Percentiles rank a stretch among this genome's conserved stretches.
phyloP scores from a whole-genome alignment of 2,888 invertebrate species.

The Auanema freiburgensis region DNA sequence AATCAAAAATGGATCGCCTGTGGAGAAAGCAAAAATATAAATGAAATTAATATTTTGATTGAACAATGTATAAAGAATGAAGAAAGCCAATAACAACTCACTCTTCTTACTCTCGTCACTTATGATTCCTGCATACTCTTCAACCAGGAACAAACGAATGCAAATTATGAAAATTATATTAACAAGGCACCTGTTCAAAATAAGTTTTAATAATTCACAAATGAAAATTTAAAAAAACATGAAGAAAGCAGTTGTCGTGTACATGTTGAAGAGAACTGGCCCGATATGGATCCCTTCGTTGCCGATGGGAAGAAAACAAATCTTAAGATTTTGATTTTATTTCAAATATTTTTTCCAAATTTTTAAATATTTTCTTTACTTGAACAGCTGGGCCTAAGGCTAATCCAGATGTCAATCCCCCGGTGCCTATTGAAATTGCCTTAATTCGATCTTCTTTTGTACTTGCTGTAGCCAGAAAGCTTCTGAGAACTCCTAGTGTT shows the following conservation, averaged over 20 bases:
- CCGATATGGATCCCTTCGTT: constrained; percentile 16
- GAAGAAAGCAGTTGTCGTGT: constrained; percentile 38
- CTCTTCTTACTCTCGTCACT: constrained; percentile 28
- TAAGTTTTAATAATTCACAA: neutral
- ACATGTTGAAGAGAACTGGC: constrained; percentile 36
- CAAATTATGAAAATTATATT: neutral
- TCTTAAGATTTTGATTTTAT: constrained; percentile 8
- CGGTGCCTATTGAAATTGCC: constrained; percentile 41
- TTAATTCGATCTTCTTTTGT: constrained; percentile 38
- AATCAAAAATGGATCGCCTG: constrained; percentile 22
- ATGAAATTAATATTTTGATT: neutral
- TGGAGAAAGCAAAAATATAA: constrained; percentile 5
- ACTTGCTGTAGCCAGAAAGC: constrained; percentile 41
- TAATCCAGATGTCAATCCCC: constrained; percentile 40
- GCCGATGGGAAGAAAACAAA: constrained; percentile 17
- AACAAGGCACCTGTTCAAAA: neutral
- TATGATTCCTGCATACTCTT: constrained; percentile 42
- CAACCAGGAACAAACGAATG: constrained; percentile 16
- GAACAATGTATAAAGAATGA: neutral
- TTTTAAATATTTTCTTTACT: constrained; percentile 17
- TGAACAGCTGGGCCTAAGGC: constrained; percentile 43
- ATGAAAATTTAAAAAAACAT: constrained; percentile 18
- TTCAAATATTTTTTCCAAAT: neutral
- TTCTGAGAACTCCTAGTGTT: constrained; percentile 36
- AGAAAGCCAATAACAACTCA: neutral